These are phyloP conservation scores for Chrosomus eos DNA, from an alignment of 2,797 vertebrate species.

Conservation along the genomic window DNA sequence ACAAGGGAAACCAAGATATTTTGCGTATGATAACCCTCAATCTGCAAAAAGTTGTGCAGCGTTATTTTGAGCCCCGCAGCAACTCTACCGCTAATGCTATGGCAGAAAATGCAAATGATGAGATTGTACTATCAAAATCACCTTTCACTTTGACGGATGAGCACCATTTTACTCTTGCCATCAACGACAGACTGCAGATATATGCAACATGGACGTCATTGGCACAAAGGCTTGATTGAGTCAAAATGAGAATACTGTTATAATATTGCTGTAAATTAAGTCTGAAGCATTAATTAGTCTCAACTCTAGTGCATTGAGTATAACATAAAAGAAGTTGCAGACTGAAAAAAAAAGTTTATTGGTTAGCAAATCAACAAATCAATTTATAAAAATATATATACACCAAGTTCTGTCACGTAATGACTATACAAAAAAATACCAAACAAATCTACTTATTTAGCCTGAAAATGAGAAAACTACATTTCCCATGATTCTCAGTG, in stretches of 20 bases:
- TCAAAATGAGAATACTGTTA: not conserved
- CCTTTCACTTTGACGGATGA: not conserved
- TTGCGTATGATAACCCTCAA: not conserved
- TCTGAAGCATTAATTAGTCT: no score
- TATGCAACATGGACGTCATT: not conserved
- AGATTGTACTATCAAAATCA: not conserved
- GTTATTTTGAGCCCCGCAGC: not conserved
- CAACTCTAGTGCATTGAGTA: no score
- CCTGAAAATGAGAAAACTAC: not conserved
- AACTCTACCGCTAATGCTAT: not conserved
- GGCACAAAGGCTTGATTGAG: not conserved
- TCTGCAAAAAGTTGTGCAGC: not conserved
- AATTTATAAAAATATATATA: not conserved
- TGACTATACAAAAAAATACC: no score
- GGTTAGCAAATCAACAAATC: no score
- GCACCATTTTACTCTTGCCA: not conserved
- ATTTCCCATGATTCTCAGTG: conserved; percentile 4
- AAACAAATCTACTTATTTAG: not conserved
- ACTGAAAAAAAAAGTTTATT: no score
- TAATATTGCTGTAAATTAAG: no score
- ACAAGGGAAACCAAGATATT: not conserved
- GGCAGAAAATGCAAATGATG: not conserved
- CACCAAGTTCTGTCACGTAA: no score
- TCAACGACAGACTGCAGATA: not conserved
- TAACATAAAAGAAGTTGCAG: no score